Evolutionary conservation across 2,888 invertebrate species (phyloP), one percentile per base, ranked within the genome.

Genomic region (Scelioninae gen. 1): DNA sequence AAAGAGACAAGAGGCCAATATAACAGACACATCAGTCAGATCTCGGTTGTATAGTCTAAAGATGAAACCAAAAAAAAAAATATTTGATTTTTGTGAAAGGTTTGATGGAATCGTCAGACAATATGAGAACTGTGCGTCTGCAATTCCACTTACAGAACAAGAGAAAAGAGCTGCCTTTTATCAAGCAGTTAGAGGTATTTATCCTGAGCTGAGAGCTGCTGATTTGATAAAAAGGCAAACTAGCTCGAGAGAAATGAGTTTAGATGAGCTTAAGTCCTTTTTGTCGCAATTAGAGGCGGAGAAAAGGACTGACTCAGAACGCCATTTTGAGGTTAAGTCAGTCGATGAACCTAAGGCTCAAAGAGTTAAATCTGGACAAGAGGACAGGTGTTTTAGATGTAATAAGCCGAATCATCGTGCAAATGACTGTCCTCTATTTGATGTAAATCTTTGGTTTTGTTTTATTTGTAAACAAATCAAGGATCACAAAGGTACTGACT

Each of bases 101-200:
- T 85, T 81, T 31, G 85, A 85, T 10, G 38, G 66, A 13, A 84
- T 85, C 0, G 69, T 85, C 13, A 71, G 83, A 80, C 78, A 85
- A 55, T 81, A 83, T 16, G 84, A 82, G 34, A 5, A 16, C 0
- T 81, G 82, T 13, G 75, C 62, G 34, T 56, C 71, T 53, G 81
- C 78, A 7, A 43, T 71, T 2, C 49, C 71, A 6, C 43, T 85
- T 1, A 79, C 85, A 0, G 80, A 84, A 10, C 71, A 85, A 82
- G 83, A 82, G 29, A 83, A 76, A 31, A 53, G 85, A 40, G 51
- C 82, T 1, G 31, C 83, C 1, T 84, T 85, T 63, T 83, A 85
- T 65, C 74, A 83, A 60, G 81, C 85, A 1, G 71, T 85, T 5
- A 49, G 56, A 0, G 9, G 38, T 6, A 16, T 68, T 23, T 40